Evolutionary conservation across 1,140 invertebrate genomes (phyloP), one percentile per base, ranked within the genome.

Genomic region (Drosophila repleta): DNA sequence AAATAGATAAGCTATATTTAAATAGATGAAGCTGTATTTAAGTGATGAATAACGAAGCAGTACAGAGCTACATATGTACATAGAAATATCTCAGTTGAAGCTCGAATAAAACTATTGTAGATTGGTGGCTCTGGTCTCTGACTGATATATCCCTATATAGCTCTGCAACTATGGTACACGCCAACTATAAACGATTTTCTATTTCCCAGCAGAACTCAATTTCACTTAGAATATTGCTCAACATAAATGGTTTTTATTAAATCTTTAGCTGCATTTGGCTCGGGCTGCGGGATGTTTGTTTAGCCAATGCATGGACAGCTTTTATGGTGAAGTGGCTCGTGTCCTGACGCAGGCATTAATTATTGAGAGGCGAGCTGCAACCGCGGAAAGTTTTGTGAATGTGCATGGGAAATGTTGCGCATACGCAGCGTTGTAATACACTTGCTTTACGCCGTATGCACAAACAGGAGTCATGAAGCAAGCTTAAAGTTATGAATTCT

Each of bases 401-500:
- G 56, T 83, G 46, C 48, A 69, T 53, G 41, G 53, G 57, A 56
- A 61, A 71, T 52, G 70, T 66, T 68, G 81, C 79, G 84, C 79
- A 79, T 79, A 79, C 68, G 79, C 76, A 74, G 60, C 61, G 79
- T 70, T 78, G 73, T 74, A 74, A 37, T 41, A 65, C 67, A 76
- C 67, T 48, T 56, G 45, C 20, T 29, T 37, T 53, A 37, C 26
- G n/a, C 20, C 39, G 37, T 51, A 18, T 52, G 21, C 75, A 72
- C 85, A 76, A 85, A 87, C 77, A 85, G 79, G 76, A 85, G 77
- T 82, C 83, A 79, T 77, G 79, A 74, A 77, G 79, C 84, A 83
- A 88, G 83, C 79, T 88, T 88, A 74, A 88, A 79, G 79, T 88
- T 88, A 88, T 88, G 84, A 83, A 88, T 88, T 88, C 75, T 74